Conservation (phyloP, 2,113 vertebrate species). For the Leptocoma aspasia region DNA sequence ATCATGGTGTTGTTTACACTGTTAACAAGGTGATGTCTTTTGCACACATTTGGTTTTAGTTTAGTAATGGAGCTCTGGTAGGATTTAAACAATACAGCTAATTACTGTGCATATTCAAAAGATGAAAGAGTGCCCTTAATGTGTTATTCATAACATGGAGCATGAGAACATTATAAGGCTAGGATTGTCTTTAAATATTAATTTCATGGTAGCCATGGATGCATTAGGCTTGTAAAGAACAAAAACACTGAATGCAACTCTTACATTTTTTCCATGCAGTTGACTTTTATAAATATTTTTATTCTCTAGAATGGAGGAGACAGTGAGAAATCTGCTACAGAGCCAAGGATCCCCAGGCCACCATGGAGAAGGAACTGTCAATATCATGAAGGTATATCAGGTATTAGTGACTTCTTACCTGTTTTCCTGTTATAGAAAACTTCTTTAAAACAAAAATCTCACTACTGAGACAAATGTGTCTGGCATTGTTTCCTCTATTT, state of each 20-base stretch:
- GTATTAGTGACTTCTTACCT: conserved; percentile 62
- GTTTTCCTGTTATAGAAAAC: background rate
- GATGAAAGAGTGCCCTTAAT: conserved; percentile 40
- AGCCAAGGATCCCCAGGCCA: conserved; percentile 81
- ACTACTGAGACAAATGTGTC: background rate
- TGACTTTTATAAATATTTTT: conserved; percentile 50
- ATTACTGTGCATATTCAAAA: conserved; percentile 34
- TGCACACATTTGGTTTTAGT: background rate
- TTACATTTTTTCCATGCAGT: background rate
- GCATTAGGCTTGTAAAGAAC: background rate
- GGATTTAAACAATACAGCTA: conserved; percentile 28
- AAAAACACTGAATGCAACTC: background rate
- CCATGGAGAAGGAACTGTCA: conserved; percentile 79
- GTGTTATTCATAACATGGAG: conserved; percentile 59
- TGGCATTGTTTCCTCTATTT: background rate
- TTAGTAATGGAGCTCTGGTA: background rate
- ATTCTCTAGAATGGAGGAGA: conserved; percentile 89
- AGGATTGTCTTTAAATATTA: conserved; percentile 54
- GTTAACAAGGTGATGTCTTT: background rate
- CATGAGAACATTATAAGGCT: conserved; percentile 22
- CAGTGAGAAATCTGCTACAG: conserved; percentile 85
- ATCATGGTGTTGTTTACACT: background rate
- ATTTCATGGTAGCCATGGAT: conserved; percentile 34
- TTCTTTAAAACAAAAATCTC: background rate
- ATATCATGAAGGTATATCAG: conserved; percentile 85